These are phyloP conservation scores for Allacma fusca DNA, from an alignment of 2,888 invertebrate genomes.

Conservation along the genomic window DNA sequence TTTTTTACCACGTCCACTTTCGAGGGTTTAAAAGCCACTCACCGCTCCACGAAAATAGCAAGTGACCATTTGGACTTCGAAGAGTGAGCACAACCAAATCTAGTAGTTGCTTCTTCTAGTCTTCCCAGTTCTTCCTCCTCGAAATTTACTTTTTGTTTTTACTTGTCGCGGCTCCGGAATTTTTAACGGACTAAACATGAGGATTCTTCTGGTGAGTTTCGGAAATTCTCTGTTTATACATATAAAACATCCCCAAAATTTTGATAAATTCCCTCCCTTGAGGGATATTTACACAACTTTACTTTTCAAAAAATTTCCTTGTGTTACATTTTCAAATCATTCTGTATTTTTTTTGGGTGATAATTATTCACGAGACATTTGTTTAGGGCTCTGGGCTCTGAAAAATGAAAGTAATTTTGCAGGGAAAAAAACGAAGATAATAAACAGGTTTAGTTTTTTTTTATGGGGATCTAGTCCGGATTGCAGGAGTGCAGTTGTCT, in stretches of 20 bases:
- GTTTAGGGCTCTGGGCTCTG: too few relatives aligned
- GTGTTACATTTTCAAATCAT: too few relatives aligned
- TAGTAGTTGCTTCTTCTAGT: conserved; percentile 2
- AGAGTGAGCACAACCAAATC: conserved; percentile 35
- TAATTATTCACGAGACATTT: too few relatives aligned
- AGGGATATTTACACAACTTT: too few relatives aligned
- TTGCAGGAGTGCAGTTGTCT: too few relatives aligned
- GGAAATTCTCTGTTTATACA: not conserved
- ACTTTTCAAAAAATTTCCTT: too few relatives aligned
- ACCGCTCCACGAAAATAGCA: conserved; percentile 35
- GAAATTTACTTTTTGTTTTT: not conserved
- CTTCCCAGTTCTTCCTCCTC: not conserved
- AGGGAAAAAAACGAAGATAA: too few relatives aligned
- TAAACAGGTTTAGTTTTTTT: too few relatives aligned
- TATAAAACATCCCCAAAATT: not conserved
- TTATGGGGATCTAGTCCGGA: too few relatives aligned
- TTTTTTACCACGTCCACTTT: conserved; percentile 25
- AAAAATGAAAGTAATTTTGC: too few relatives aligned
- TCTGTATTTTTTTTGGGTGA: too few relatives aligned
- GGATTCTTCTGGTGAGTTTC: conserved; percentile 48
- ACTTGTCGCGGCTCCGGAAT: not conserved
- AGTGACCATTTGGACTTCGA: conserved; percentile 47
- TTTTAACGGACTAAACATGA: conserved; percentile 37
- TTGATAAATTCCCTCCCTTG: not conserved
- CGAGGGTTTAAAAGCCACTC: conserved; percentile 48